A percentile compares a stretch with the other conserved stretches of the same genome.
Evolutionary conservation across 2,113 vertebrate genomes (phyloP).

Genomic region (Microcebus murinus): DNA sequence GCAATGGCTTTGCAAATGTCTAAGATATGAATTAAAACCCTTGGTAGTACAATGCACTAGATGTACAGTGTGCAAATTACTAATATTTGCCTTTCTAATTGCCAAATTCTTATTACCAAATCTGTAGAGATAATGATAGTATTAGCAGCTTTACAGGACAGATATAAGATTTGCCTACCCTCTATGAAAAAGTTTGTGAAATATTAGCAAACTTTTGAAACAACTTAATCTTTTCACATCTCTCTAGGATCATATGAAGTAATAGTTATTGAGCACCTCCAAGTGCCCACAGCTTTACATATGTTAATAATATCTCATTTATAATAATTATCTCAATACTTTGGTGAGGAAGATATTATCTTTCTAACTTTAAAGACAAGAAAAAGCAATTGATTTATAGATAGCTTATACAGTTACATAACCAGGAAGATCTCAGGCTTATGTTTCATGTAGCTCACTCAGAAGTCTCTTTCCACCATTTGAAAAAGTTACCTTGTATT

Average conservation of each 20-base stretch:
- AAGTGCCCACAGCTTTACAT: neutral
- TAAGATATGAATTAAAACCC: neutral
- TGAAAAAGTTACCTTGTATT: neutral
- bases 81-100: neutral
- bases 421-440: neutral
- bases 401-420: neutral
- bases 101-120: neutral
- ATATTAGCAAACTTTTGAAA: neutral
- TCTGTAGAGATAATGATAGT: neutral
- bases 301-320: neutral
- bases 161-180: neutral
- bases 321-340: neutral
- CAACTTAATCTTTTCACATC: slow-evolving; percentile 17
- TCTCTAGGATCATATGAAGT: neutral
- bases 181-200: neutral
- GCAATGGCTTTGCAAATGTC: neutral
- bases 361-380: neutral
- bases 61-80: neutral
- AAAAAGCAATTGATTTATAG: neutral
- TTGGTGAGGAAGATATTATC: neutral
- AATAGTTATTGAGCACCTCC: neutral
- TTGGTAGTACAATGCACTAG: neutral
- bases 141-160: neutral
- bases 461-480: neutral
- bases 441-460: neutral